phyloP scores from a whole-genome alignment of 1,140 invertebrate species.

The Drosophila repletoides region DNA sequence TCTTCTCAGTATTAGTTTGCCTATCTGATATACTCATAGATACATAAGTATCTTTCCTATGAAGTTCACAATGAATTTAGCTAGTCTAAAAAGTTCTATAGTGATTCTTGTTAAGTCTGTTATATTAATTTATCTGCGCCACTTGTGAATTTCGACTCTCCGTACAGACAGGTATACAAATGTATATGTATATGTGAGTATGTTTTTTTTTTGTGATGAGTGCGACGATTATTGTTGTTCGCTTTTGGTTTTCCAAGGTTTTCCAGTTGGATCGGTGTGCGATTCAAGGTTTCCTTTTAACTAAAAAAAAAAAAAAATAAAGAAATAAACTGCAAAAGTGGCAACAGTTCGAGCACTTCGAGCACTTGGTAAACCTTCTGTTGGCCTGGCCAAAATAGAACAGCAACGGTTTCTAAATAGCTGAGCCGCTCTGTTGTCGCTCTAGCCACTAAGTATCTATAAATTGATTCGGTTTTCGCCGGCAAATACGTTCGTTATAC shows the following conservation, averaged over 20 bases:
- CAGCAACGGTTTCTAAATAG: constrained; percentile 79
- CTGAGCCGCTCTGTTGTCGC: constrained; percentile 8
- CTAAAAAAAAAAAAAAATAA: no score
- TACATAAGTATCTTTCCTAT: no score
- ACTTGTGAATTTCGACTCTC: background rate
- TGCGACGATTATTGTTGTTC: constrained; percentile 34
- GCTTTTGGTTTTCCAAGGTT: constrained; percentile 74
- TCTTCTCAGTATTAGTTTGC: no score
- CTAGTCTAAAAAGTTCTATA: no score
- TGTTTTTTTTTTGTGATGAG: background rate
- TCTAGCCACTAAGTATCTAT: background rate
- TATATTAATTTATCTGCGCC: background rate
- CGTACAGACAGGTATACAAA: background rate
- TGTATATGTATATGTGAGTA: background rate
- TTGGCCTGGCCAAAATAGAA: constrained; percentile 79
- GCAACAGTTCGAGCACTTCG: background rate
- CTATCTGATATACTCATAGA: no score
- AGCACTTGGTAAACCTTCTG: constrained; percentile 52
- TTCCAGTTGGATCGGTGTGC: constrained; percentile 64
- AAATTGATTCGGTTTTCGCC: background rate
- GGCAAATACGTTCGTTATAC: background rate
- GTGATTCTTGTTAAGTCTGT: no score
- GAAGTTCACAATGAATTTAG: no score
- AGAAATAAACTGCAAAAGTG: constrained; percentile 23
- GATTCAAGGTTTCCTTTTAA: constrained; percentile 66